These are phyloP conservation scores for Drosophila virilis DNA, from an alignment of 1,140 invertebrate genomes.

Conservation along the genomic window DNA sequence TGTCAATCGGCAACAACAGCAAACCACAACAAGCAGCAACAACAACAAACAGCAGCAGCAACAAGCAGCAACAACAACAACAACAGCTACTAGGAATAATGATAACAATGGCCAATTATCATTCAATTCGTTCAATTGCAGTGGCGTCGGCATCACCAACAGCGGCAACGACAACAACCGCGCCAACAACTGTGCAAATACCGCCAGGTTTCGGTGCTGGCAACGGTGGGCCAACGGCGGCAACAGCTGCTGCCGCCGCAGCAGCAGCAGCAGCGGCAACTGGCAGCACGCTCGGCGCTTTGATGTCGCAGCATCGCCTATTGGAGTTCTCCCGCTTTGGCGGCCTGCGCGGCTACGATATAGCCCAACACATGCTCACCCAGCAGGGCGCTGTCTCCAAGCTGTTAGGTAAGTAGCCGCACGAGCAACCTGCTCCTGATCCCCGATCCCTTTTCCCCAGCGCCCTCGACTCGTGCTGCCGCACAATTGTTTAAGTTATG, in stretches of 20 bases:
- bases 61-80: slow-evolving; percentile 16
- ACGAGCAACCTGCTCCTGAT: neutral
- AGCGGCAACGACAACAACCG: slow-evolving; percentile 53
- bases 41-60: slow-evolving; percentile 27
- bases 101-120: slow-evolving; percentile 81
- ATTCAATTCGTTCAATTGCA: slow-evolving; percentile 82
- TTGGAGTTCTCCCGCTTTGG: slow-evolving; percentile 93
- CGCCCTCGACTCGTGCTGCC: neutral
- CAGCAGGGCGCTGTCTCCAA: slow-evolving; percentile 97
- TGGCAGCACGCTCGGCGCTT: slow-evolving; percentile 87
- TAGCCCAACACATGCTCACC: slow-evolving; percentile 94
- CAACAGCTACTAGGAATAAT: slow-evolving; percentile 24
- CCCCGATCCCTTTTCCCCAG: neutral
- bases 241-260: slow-evolving; percentile 82
- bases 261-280: slow-evolving; percentile 78
- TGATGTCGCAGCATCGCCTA: slow-evolving; percentile 90
- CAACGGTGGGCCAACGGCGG: slow-evolving; percentile 83
- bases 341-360: slow-evolving; percentile 93
- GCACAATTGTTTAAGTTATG: slow-evolving; percentile 7
- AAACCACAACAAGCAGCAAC: slow-evolving; percentile 16
- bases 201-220: slow-evolving; percentile 83
- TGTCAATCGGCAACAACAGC: slow-evolving; percentile 40
- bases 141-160: slow-evolving; percentile 65
- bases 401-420: slow-evolving; percentile 89
- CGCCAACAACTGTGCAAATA: slow-evolving; percentile 81